Evolutionary conservation across 2,888 invertebrate genomes (phyloP), one percentile per base, ranked within the genome.

Genomic region (Willowsia nigromaculata): DNA sequence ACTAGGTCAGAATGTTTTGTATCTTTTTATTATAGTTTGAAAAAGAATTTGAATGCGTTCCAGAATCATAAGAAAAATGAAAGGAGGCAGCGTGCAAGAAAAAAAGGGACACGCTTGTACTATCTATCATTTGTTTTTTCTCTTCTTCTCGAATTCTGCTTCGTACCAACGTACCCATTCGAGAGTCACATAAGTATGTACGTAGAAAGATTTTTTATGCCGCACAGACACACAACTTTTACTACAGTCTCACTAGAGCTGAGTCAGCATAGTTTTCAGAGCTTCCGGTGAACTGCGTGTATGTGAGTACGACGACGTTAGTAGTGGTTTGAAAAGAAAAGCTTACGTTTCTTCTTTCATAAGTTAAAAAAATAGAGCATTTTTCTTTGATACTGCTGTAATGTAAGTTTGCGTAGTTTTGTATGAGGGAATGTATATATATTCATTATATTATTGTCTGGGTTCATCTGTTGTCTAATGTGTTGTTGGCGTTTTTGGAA

Each of bases 1-100:
- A 85, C 59, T 76, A 22, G 85, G 85, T 84, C 84, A 78, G 30
- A 76, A 30, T 62, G 78, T 62, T 76, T 30, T 59, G 43, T 33
- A 62, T 62, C 62, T 59, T 76, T 59, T 59, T 85, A 62, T 62
- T 40, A 22, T 30, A 56, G 37, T 71, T 40, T 47, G 53, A 56
- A 56, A 80, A 71, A 68, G 76, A 78, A 76, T 76, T 85, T 85
- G 76, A 85, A 62, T 85, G 76, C 30, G 62, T 65, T 76, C 85
- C 76, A 76, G 78, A 78, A 85, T 62, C 81, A 27, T 18, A 30
- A 27, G 76, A 25, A 59, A 25, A 86, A 65, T 65, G 53, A 53
- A 86, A 83, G 56, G 30, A 33, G 50, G 71, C 18, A 56, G 56
- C n/a, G 37, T 25, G 53, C 18, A 50, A 37, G 18, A 33, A 84